Conservation (phyloP, 2,113 vertebrate species). For the Hystrix cristata region DNA sequence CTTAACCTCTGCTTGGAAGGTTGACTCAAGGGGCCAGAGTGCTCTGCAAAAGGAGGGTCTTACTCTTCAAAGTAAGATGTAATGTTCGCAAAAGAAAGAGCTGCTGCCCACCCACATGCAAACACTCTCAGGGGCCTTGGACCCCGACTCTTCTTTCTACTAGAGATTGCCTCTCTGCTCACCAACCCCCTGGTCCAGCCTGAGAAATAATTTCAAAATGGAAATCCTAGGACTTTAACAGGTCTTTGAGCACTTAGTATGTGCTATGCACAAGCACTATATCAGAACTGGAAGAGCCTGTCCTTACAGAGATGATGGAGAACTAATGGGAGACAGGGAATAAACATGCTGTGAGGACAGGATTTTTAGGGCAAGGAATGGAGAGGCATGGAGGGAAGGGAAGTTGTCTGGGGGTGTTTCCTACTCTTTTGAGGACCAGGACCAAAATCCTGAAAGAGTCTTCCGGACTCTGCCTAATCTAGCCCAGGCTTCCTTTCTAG, state of each 20-base stretch:
- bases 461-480: background rate
- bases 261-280: no score
- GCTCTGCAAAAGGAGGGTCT: background rate
- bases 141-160: background rate
- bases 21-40: background rate
- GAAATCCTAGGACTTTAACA: background rate
- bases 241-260: background rate
- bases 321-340: background rate
- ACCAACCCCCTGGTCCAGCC: background rate
- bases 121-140: background rate
- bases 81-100: background rate
- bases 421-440: background rate
- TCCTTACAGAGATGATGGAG: rapidly evolving
- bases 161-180: background rate
- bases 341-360: background rate
- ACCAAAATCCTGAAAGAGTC: background rate
- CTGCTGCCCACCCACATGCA: no score
- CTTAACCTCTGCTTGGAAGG: background rate
- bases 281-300: background rate
- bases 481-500: background rate
- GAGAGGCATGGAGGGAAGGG: background rate
- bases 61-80: background rate
- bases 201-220: background rate
- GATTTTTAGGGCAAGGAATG: background rate
- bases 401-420: background rate